A percentile compares a stretch with the other conserved stretches of the same genome.
These are phyloP conservation scores for Xestia c-nigrum DNA, from an alignment of 2,888 invertebrate genomes.

Conservation along the genomic window DNA sequence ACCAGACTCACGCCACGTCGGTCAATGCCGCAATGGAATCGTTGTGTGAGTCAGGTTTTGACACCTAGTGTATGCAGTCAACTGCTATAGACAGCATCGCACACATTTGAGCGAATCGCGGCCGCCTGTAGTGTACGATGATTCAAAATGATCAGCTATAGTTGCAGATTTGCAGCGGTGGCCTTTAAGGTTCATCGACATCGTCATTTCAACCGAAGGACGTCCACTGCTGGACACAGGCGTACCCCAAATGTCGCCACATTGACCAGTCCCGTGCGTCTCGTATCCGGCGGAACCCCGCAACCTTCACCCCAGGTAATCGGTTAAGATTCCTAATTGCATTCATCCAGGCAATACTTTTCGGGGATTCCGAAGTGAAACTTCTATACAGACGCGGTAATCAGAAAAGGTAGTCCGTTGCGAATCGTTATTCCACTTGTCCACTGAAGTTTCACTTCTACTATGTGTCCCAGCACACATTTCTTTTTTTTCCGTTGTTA, in stretches of 20 bases:
- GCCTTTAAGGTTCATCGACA: not conserved
- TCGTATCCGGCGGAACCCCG: too few species aligned
- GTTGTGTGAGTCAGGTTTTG: not conserved
- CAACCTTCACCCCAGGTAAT: too few species aligned
- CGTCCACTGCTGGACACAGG: too few species aligned
- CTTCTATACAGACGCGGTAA: too few species aligned
- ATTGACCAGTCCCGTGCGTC: too few species aligned
- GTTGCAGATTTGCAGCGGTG: not conserved
- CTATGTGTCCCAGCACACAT: too few species aligned
- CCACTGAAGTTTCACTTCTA: too few species aligned
- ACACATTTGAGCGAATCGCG: not conserved
- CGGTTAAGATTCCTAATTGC: not conserved
- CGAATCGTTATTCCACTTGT: too few species aligned
- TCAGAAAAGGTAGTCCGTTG: too few species aligned
- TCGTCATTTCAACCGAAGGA: too few species aligned
- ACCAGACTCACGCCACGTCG: not conserved
- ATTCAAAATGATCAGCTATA: not conserved
- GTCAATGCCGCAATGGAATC: not conserved
- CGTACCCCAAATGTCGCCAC: too few species aligned
- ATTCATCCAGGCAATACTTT: not conserved
- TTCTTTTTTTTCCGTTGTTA: not conserved
- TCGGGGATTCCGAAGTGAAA: too few species aligned
- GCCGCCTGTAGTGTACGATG: not conserved
- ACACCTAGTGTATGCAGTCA: not conserved
- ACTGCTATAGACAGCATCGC: not conserved